Evolutionary conservation across 1,140 invertebrate species (phyloP).

Genomic region (Antheraea mylitta): DNA sequence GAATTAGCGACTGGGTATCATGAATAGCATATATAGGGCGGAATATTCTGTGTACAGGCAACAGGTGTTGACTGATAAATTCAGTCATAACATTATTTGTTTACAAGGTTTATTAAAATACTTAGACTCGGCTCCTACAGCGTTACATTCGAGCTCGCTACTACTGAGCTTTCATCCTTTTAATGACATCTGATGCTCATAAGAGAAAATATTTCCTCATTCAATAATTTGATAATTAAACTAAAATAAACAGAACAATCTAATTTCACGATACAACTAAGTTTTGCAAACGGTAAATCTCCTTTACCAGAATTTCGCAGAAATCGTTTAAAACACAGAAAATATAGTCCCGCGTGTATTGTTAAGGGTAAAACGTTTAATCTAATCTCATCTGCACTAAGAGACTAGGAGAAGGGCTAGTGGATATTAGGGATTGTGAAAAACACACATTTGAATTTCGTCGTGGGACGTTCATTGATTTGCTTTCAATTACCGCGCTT

Average conservation of each 20-base stretch:
- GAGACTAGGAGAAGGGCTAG: conserved; percentile 28
- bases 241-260: neutral
- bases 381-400: conserved; percentile 40
- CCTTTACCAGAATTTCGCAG: conserved; percentile 12
- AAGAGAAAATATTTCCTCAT: too few relatives aligned
- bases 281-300: neutral
- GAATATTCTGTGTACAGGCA: too few relatives aligned
- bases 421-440: conserved; percentile 20
- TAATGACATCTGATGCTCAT: too few relatives aligned
- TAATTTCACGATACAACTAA: neutral
- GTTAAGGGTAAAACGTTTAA: conserved; percentile 37
- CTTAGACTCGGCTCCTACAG: too few relatives aligned
- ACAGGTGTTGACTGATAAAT: too few relatives aligned
- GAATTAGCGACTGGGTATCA: too few relatives aligned
- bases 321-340: conserved; percentile 21
- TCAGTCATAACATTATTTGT: too few relatives aligned
- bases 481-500: neutral
- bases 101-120: too few relatives aligned
- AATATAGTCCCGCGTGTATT: conserved; percentile 30
- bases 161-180: too few relatives aligned
- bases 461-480: neutral
- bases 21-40: too few relatives aligned
- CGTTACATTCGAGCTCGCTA: too few relatives aligned
- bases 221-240: neutral
- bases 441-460: conserved; percentile 5